Percentiles rank a stretch among this genome's conserved stretches.
These are phyloP conservation scores for Zele albiditarsus DNA, from an alignment of 2,888 invertebrate genomes.

Conservation along the genomic window DNA sequence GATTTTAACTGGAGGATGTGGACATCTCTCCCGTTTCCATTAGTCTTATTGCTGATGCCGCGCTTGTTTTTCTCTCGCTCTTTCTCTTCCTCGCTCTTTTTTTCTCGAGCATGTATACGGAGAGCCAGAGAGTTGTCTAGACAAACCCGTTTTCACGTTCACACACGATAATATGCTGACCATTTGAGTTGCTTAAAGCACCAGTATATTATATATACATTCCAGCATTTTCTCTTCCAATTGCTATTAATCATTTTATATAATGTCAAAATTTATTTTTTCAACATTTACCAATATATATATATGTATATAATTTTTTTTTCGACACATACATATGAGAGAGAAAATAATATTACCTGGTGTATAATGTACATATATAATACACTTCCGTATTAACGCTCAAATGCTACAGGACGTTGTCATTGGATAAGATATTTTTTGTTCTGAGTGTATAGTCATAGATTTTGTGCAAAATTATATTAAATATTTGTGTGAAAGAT, in stretches of 20 bases:
- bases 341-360: neutral
- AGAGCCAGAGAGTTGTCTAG: conserved; percentile 28
- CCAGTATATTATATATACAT: conserved; percentile 48
- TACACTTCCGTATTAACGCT: neutral
- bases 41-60: conserved; percentile 40
- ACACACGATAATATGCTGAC: conserved; percentile 5
- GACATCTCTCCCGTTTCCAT: conserved; percentile 37
- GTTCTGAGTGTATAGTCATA: no score
- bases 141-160: conserved; percentile 30
- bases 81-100: neutral
- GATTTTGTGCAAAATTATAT: no score
- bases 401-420: neutral
- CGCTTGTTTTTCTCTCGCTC: neutral
- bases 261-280: neutral
- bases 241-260: neutral
- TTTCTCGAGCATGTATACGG: neutral
- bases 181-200: neutral
- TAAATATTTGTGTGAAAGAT: no score
- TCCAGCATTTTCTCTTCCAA: neutral
- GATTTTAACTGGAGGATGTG: conserved; percentile 18
- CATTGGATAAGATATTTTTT: no score
- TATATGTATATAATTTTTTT: neutral
- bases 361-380: neutral
- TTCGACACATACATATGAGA: neutral
- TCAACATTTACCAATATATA: neutral